phyloP scores from a whole-genome alignment of 2,113 vertebrate genomes.

The Coregonus clupeaformis region DNA sequence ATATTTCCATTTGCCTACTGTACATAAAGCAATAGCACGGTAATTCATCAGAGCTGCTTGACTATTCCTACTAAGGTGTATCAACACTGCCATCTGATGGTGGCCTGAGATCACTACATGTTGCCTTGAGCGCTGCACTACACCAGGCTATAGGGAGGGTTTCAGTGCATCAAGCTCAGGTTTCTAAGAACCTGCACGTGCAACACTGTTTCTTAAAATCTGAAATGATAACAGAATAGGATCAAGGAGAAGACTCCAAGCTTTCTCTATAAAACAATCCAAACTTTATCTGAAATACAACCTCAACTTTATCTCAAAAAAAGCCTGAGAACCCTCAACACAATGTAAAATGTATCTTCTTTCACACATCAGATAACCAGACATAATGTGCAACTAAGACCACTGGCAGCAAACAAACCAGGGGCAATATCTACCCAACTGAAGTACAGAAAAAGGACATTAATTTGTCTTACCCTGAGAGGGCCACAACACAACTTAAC shows the following conservation, averaged over 20 bases:
- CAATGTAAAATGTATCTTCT: not conserved
- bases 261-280: not conserved
- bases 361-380: not conserved
- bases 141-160: conserved; percentile 35
- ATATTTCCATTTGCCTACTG: not conserved
- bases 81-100: conserved; percentile 74
- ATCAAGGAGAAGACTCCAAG: conserved; percentile 59
- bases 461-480: not conserved
- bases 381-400: not conserved
- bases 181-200: conserved; percentile 23
- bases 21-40: not conserved
- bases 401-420: not conserved
- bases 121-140: not conserved
- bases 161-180: conserved; percentile 3
- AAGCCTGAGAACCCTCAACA: conserved; percentile 9
- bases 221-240: conserved; percentile 50
- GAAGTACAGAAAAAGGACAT: no score
- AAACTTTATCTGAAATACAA: conserved; percentile 4
- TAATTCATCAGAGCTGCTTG: not conserved
- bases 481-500: not conserved
- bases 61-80: conserved; percentile 27
- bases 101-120: not conserved
- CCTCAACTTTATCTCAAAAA: conserved; percentile 36
- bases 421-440: not conserved
- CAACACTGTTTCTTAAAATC: conserved; percentile 27